These are phyloP conservation scores for Pipra filicauda DNA, from an alignment of 2,113 vertebrate species.

Conservation along the genomic window DNA sequence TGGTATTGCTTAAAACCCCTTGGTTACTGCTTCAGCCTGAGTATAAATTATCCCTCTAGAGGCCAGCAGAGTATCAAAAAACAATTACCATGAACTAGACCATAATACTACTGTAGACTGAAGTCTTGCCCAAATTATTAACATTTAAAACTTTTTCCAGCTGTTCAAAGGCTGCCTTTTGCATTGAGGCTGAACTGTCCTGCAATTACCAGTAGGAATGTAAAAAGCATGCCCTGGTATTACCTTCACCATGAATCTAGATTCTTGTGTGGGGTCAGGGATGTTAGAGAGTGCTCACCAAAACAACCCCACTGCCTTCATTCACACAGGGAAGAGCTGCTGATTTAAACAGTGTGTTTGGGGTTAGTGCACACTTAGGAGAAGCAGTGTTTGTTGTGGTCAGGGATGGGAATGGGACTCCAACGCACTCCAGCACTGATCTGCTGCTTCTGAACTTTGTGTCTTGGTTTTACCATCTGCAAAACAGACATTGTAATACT, in stretches of 20 bases:
- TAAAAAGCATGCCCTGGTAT: neutral
- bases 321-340: neutral
- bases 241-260: neutral
- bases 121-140: neutral
- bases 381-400: neutral
- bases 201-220: neutral
- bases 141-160: neutral
- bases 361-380: neutral
- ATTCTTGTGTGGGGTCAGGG: neutral
- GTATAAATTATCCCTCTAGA: conserved; percentile 62
- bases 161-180: neutral
- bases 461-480: neutral
- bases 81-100: neutral
- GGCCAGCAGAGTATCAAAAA: conserved; percentile 73
- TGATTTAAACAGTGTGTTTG: neutral
- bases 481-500: neutral
- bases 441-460: neutral
- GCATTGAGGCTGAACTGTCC: neutral
- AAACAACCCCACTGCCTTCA: neutral
- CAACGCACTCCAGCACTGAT: neutral
- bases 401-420: neutral
- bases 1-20: neutral
- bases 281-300: neutral
- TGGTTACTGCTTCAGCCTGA: neutral
- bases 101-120: neutral